Conservation (phyloP, 2,113 vertebrate genomes). For the Dasyprocta punctata region DNA sequence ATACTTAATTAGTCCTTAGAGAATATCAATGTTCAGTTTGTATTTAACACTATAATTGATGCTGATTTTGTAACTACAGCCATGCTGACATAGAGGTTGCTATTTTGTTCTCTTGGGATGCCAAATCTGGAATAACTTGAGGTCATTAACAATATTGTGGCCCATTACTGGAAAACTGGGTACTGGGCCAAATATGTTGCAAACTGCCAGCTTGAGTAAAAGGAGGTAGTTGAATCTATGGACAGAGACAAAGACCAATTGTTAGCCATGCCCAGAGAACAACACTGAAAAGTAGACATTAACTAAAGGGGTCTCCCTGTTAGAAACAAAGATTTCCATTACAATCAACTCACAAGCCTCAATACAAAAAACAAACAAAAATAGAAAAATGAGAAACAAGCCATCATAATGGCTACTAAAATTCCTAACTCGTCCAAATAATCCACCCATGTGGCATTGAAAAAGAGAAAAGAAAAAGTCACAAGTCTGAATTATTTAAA, state of each 20-base stretch:
- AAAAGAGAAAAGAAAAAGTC: not conserved
- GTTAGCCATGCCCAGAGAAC: not conserved
- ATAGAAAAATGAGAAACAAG: not conserved
- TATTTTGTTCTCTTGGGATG: not conserved
- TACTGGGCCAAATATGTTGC: not conserved
- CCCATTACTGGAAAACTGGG: not conserved
- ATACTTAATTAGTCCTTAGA: not conserved
- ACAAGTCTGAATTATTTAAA: not conserved
- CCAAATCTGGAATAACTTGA: not conserved
- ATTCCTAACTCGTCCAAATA: not conserved
- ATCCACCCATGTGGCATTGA: not conserved
- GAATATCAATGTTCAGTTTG: not conserved
- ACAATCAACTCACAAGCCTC: not conserved
- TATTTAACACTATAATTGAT: not conserved
- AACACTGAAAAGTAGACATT: not conserved
- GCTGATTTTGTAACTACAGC: not conserved
- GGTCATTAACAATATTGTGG: not conserved
- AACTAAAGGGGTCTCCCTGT: not conserved
- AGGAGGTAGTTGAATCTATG: not conserved
- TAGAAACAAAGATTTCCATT: not conserved
- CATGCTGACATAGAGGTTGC: not conserved
- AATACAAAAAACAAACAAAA: not conserved
- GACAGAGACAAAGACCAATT: not conserved
- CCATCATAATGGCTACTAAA: not conserved
- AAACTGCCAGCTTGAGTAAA: not conserved